Percentiles rank a stretch among this genome's conserved stretches.
Conservation (phyloP, 2,888 invertebrate species). For the Synanthedon formicaeformis region DNA sequence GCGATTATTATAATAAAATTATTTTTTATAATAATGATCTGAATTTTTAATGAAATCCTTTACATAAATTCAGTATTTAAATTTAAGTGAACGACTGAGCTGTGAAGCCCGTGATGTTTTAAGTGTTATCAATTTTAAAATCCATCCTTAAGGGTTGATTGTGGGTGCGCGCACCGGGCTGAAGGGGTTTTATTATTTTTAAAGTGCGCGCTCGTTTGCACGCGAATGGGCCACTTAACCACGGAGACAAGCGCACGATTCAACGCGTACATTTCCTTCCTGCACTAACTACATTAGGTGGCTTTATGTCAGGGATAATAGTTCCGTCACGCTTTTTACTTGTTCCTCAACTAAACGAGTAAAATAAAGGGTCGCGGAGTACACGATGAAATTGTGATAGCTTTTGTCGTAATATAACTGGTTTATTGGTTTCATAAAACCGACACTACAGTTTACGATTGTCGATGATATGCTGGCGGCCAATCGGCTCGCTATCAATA, state of each 20-base stretch:
- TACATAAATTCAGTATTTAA: neutral
- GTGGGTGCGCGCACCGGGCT: slow-evolving; percentile 13
- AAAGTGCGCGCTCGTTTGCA: slow-evolving; percentile 70
- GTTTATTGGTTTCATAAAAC: slow-evolving; percentile 32
- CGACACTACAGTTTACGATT: slow-evolving; percentile 36
- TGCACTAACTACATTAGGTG: slow-evolving; percentile 49
- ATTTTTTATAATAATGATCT: no score
- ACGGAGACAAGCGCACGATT: slow-evolving; percentile 51
- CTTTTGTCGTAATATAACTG: slow-evolving; percentile 23
- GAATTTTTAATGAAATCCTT: no score
- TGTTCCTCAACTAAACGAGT: slow-evolving; percentile 38
- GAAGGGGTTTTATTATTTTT: slow-evolving; percentile 68
- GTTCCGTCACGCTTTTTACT: slow-evolving; percentile 61
- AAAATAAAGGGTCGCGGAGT: slow-evolving; percentile 17
- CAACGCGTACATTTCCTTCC: slow-evolving; percentile 37
- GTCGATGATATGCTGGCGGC: slow-evolving; percentile 23
- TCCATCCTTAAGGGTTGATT: slow-evolving; percentile 3
- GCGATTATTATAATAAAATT: no score
- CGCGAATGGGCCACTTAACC: slow-evolving; percentile 71
- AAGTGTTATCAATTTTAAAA: neutral
- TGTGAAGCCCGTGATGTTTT: slow-evolving; percentile 1
- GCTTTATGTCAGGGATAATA: slow-evolving; percentile 58
- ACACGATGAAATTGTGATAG: slow-evolving; percentile 31
- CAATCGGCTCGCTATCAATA: slow-evolving; percentile 35
- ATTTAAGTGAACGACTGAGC: slow-evolving; percentile 3